Base-by-base conservation (phyloP, 1,140 invertebrate species). In the Hermetia illucens region DNA sequence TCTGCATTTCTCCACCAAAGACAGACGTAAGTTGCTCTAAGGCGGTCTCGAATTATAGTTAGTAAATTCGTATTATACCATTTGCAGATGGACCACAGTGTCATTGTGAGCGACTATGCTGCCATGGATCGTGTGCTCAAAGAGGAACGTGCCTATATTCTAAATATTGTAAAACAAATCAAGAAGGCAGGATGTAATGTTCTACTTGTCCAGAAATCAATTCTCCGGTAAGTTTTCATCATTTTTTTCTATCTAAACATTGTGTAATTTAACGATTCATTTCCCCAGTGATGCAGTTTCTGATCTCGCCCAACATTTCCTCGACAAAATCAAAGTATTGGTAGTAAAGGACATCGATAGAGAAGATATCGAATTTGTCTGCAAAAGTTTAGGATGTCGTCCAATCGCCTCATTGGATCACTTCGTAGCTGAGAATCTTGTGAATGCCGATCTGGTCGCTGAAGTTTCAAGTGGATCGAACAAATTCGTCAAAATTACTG, bases 271-370 rank as follows among this genome's bases (percentile, higher is more conserved):
- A 9, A 37, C 24, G n/a, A 20, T 36, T 36, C 17, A 22, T 38
- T 46, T 60, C 36, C 49, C 15, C 3, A 22, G 24, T 48, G 96
- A 99, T 77, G 93, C 96, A 17, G 69, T 98, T 9, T 95, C 82
- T 53, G 96, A 99, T 63, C 65, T 98, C 46, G 94, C 95, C 3
- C 71, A 98, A 46, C 96, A 99, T 61, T 98, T 98, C 64, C 68
- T 99, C 44, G 92, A 95, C 52, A 99, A 99, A 71, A 91, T 98
- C 59, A 99, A 99, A 61, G 94, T 96, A 29, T 86, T 99, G 84
- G 93, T 98, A 6, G 75, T 98, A 16, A 96, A 95, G 63, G 93
- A 99, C 62, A 79, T 98, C 46, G 95, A 98, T 65, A 74, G 95
- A 33, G 93, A 98, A 59, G 94, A 98, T 49, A 89, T 98, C 53